Evolutionary conservation across 2,797 vertebrate genomes (phyloP), one percentile per base, ranked within the genome.

Genomic region (Artibeus jamaicensis): DNA sequence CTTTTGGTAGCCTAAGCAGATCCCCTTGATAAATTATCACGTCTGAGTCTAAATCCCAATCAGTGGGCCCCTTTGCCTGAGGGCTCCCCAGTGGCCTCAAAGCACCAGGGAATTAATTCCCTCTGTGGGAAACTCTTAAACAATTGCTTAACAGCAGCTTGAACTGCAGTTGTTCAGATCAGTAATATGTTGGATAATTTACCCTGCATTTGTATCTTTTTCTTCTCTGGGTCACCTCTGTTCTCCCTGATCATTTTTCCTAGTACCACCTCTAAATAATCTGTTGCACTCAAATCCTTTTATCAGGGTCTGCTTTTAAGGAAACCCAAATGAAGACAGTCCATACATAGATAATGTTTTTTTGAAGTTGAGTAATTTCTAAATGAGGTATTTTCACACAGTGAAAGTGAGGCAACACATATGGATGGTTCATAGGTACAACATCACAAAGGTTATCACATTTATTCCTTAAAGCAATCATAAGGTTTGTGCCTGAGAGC

Each of bases 361-460:
- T n/a, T 46, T 59, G 12, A 95, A 62, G n/a, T 73, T 79, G 29
- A 92, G 37, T 86, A 92, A 73, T 82, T 82, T 78, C 32, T 90
- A 34, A 81, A 44, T 78, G 59, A 85, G 19, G n/a, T 62, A 15
- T 16, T 46, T 91, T 73, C 59, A 29, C 24, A 14, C 16, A 82
- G 32, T 86, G 21, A 67, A 57, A 93, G 24, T 50, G 14, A 76
- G n/a, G 50, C 42, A 57, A 32, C 9, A 77, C 62, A 70, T 86
- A 67, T 22, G 65, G 44, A 71, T 83, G 50, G 42, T 62, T 57
- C n/a, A 26, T 44, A 50, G 74, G 34, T 89, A 29, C 6, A 62
- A 9, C 53, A 83, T 48, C 83, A 26, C 70, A 94, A 39, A 83
- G 6, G 65, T 42, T 1, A 50, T 55, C 2, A 10, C 9, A 86